These are phyloP conservation scores for Camponotus fellah DNA, from an alignment of 2,888 invertebrate species.

Conservation along the genomic window DNA sequence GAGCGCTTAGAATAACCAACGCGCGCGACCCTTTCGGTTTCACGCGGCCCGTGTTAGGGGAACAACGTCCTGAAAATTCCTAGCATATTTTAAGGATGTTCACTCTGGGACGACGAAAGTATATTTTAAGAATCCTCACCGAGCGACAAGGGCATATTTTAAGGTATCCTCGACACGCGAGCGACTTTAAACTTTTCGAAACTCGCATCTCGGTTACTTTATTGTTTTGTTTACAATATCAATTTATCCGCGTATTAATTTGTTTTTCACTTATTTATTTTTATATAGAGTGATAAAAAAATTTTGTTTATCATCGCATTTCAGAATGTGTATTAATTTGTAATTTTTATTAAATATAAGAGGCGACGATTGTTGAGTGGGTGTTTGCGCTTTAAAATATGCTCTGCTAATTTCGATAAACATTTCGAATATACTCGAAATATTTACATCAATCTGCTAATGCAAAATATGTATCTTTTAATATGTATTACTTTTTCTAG, in stretches of 20 bases:
- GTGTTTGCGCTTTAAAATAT: constrained; percentile 4
- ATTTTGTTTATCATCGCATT: not conserved
- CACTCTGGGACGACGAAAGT: not conserved
- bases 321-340: not conserved
- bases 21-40: not conserved
- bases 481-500: not conserved
- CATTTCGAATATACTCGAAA: not conserved
- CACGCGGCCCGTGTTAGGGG: not conserved
- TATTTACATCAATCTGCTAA: not conserved
- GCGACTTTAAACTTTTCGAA: not conserved
- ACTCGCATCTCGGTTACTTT: not conserved
- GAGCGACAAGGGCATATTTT: constrained; percentile 36
- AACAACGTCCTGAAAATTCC: constrained; percentile 26
- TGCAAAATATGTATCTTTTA: not conserved
- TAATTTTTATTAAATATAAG: not conserved
- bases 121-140: constrained; percentile 27
- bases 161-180: not conserved
- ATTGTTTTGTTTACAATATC: not conserved
- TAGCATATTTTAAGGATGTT: constrained; percentile 11
- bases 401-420: not conserved
- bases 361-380: not conserved
- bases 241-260: not conserved
- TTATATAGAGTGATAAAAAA: not conserved
- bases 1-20: constrained; percentile 25
- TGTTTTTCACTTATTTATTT: not conserved